Evolutionary conservation across 2,888 invertebrate species (phyloP), one percentile per base, ranked within the genome.

Genomic region (Hypomecis atomaria): DNA sequence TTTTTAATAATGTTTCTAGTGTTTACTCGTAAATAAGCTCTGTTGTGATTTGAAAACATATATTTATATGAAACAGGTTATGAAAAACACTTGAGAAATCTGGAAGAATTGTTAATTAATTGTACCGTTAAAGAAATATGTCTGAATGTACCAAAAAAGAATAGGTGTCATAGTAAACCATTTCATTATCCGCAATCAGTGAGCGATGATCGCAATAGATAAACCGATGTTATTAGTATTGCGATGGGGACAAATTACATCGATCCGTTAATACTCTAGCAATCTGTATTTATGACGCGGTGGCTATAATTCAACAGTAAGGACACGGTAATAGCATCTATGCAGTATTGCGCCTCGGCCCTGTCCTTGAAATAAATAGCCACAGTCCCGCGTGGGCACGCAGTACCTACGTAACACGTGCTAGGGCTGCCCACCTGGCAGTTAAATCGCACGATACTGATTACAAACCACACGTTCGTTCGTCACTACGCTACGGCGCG

Each of bases 191-290:
- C 34, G 36, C 60, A 54, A 61, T 49, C 62, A 65, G 40, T 60
- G 63, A 63, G 59, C 54, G 59, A 70, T 64, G 70, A 73, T 71
- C 70, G 69, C 70, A 50, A 66, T 66, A 56, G 72, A 67, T 70
- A 63, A 43, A 60, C 62, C 47, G 50, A 50, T 67, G 64, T 74
- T 71, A 78, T 79, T 78, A 75, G 69, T 64, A 72, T 72, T 69
- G 71, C 66, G 67, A 71, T 73, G 62, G 54, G 65, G 63, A 71
- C 62, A 64, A 70, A 70, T 70, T 64, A 61, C 65, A 65, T 9
- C 59, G 56, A 67, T 67, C 58, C 34, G 53, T 53, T 59, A 56
- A 47, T 60, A 42, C 64, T 60, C 54, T 56, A 44, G 50, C 59
- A 45, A 53, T 62, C 57, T 47, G 44, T 57, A 54, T 59, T 60